Conservation (phyloP, 1,140 invertebrate genomes). For the Saccostrea echinata region DNA sequence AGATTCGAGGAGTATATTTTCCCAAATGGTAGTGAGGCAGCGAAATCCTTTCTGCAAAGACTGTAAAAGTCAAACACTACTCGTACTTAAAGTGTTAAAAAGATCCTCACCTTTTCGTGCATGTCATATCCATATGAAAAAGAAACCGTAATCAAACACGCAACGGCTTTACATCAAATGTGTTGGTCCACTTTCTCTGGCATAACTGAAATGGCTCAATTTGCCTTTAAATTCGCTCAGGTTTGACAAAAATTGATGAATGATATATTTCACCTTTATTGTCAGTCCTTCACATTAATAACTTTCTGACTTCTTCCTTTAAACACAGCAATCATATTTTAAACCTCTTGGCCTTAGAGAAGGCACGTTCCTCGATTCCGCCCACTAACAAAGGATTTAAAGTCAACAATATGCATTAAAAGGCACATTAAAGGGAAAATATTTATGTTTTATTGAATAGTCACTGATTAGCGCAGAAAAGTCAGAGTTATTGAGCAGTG, state of each 20-base stretch:
- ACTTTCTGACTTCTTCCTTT: conserved; percentile 6
- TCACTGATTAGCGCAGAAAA: not conserved
- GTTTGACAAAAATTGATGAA: conserved; percentile 27
- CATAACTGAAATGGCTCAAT: not conserved
- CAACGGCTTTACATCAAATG: not conserved
- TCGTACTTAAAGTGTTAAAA: not conserved
- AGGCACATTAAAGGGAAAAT: conserved; percentile 15
- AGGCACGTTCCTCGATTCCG: not conserved
- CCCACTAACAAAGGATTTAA: conserved; percentile 22
- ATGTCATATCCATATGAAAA: not conserved
- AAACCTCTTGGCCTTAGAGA: not conserved
- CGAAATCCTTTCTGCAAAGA: conserved; percentile 17
- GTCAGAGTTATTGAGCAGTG: not conserved
- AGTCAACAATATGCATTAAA: conserved; percentile 9
- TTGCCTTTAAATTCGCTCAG: not conserved
- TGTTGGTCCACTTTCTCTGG: not conserved
- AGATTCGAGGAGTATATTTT: conserved; percentile 2
- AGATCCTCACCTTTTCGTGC: not conserved
- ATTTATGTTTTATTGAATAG: conserved; percentile 18
- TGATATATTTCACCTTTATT: not conserved
- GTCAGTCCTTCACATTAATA: not conserved
- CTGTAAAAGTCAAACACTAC: conserved; percentile 9
- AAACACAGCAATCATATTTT: conserved; percentile 18
- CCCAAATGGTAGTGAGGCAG: not conserved
- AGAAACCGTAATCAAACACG: not conserved